These are phyloP conservation scores for Butorides virescens DNA, from an alignment of 2,113 vertebrate genomes.

Conservation along the genomic window DNA sequence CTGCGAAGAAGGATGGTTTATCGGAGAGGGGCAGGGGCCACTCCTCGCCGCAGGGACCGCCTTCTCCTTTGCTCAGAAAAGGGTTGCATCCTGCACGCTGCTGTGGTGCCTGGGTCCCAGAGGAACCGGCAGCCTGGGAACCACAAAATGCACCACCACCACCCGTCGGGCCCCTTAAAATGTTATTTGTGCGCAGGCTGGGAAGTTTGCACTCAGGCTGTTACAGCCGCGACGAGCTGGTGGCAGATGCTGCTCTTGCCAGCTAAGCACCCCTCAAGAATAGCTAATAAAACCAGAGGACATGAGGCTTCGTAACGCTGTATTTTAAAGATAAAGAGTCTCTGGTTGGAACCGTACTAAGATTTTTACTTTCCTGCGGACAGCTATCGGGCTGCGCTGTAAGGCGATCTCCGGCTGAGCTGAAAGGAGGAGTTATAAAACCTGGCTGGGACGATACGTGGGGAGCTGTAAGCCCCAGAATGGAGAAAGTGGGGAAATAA, in stretches of 20 bases:
- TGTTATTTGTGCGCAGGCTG: neutral
- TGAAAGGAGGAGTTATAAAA: neutral
- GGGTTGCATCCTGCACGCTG: neutral
- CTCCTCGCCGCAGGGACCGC: neutral
- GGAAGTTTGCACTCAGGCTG: neutral
- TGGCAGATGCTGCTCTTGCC: slow-evolving; percentile 48
- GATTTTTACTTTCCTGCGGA: neutral
- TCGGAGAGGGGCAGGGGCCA: rapidly evolving
- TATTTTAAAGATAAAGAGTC: neutral
- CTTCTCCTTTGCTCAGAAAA: neutral
- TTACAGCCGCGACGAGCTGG: rapidly evolving
- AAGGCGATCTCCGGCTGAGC: neutral
- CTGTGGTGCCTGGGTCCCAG: neutral
- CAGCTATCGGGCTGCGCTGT: neutral
- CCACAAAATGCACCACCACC: neutral
- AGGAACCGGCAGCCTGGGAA: neutral
- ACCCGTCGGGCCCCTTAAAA: neutral
- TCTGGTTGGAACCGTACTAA: neutral
- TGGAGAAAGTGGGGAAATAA: neutral
- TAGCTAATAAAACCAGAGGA: neutral
- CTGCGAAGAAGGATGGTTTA: neutral
- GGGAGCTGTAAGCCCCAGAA: neutral
- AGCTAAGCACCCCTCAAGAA: slow-evolving; percentile 29
- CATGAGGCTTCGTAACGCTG: neutral
- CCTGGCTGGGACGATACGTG: rapidly evolving